These are phyloP conservation scores for Pristionchus mayeri DNA, from an alignment of 2,888 invertebrate species.

Conservation along the genomic window DNA sequence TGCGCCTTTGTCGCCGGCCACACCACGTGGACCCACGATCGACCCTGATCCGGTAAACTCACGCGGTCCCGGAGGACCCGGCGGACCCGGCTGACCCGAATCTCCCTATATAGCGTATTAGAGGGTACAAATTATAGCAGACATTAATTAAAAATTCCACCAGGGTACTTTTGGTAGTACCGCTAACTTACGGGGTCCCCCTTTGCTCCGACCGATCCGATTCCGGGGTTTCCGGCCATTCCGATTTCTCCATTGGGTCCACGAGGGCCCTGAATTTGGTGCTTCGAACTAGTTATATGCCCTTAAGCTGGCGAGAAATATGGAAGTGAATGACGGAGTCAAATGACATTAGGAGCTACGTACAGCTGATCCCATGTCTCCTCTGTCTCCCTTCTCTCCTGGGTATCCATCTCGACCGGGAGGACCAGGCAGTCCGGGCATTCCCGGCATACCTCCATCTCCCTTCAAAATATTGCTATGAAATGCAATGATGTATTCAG, in stretches of 20 bases:
- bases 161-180: no score
- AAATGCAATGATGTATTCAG: no score
- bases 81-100: constrained; percentile 71
- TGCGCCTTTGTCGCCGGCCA: constrained; percentile 71
- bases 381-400: constrained; percentile 76
- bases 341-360: neutral
- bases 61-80: constrained; percentile 78
- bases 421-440: constrained; percentile 77
- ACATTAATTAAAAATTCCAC: no score
- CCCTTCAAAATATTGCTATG: no score
- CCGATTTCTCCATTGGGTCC: constrained; percentile 77
- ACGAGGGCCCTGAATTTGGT: constrained; percentile 72
- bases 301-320: no score
- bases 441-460: constrained; percentile 82
- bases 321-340: neutral
- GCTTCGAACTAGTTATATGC: no score
- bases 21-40: constrained; percentile 72
- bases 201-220: constrained; percentile 76
- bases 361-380: constrained; percentile 60
- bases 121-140: no score
- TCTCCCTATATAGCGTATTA: constrained; percentile 71
- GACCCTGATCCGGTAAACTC: constrained; percentile 72
- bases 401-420: constrained; percentile 76
- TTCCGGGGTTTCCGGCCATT: constrained; percentile 75
- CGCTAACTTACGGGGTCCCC: constrained; percentile 75